Percentiles rank a stretch among this genome's conserved stretches.
phyloP scores from a whole-genome alignment of 2,797 vertebrate genomes.

The Artibeus jamaicensis region DNA sequence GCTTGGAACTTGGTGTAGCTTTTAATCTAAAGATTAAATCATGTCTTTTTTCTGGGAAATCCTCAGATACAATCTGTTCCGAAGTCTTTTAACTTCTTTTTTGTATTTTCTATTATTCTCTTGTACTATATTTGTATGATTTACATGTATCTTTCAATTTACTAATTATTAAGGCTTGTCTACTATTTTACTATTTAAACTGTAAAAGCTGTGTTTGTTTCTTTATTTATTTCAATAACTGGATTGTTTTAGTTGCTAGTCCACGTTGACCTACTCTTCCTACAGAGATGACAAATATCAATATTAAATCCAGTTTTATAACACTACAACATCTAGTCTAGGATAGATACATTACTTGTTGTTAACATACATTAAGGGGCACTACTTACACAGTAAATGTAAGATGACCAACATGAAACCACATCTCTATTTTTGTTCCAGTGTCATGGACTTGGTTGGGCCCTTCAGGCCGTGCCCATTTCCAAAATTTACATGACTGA shows the following conservation, averaged over 20 bases:
- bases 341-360: slow-evolving; percentile 85
- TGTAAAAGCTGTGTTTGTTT: neutral
- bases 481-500: slow-evolving; percentile 68
- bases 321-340: slow-evolving; percentile 88
- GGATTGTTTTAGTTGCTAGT: neutral
- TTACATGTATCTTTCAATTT: neutral
- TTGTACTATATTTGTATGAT: neutral
- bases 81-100: neutral
- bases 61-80: neutral
- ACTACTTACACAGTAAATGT: slow-evolving; percentile 80
- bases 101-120: neutral
- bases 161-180: neutral
- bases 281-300: neutral
- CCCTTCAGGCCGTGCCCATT: slow-evolving; percentile 76
- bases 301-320: slow-evolving; percentile 79
- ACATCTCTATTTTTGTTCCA: slow-evolving; percentile 74
- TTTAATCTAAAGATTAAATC: neutral
- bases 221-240: neutral
- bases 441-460: slow-evolving; percentile 66
- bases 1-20: neutral
- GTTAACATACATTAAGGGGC: slow-evolving; percentile 78
- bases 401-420: slow-evolving; percentile 79
- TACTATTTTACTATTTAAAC: neutral
- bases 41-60: neutral
- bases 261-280: neutral